Base-by-base conservation (phyloP, 2,888 invertebrate genomes). In the Holacanthella duospinosa region DNA sequence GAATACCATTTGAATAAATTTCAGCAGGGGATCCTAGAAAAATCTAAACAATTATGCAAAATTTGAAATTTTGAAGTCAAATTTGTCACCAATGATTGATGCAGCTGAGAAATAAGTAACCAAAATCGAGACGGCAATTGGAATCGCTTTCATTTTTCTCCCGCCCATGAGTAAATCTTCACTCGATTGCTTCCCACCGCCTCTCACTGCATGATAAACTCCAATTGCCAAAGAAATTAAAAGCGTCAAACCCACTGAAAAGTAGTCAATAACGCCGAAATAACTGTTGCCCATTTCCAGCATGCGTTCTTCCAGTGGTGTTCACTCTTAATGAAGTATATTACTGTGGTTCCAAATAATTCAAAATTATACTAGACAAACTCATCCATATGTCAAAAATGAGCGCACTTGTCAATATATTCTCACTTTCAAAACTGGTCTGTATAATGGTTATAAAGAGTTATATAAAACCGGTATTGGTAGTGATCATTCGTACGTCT, bases 261-360 rank as follows among this genome's bases (percentile, higher is more conserved):
- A 19, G 59, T 68, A 70, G 53, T 70, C 70, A 9, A 65, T 25
- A 2, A 65, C 55, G 2, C 68, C 68, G 60, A 70, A 70, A 44
- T 70, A 65, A 56, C 68, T 70, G 12, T 43, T n/a, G n/a, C n/a
- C n/a, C n/a, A n/a, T n/a, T n/a, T n/a, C n/a, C n/a, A n/a, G n/a
- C n/a, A n/a, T n/a, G n/a, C n/a, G n/a, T n/a, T n/a, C n/a, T n/a
- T n/a, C n/a, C n/a, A n/a, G n/a, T n/a, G n/a, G n/a, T n/a, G n/a
- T n/a, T n/a, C n/a, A n/a, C n/a, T n/a, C n/a, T n/a, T n/a, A n/a
- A n/a, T n/a, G n/a, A n/a, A n/a, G n/a, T n/a, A n/a, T n/a, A n/a
- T n/a, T n/a, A n/a, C n/a, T n/a, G n/a, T n/a, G n/a, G n/a, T n/a
- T n/a, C n/a, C n/a, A n/a, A n/a, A n/a, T n/a, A n/a, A n/a, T n/a